Conservation (phyloP, 2,888 invertebrate genomes). For the Cremastinae sp. region DNA sequence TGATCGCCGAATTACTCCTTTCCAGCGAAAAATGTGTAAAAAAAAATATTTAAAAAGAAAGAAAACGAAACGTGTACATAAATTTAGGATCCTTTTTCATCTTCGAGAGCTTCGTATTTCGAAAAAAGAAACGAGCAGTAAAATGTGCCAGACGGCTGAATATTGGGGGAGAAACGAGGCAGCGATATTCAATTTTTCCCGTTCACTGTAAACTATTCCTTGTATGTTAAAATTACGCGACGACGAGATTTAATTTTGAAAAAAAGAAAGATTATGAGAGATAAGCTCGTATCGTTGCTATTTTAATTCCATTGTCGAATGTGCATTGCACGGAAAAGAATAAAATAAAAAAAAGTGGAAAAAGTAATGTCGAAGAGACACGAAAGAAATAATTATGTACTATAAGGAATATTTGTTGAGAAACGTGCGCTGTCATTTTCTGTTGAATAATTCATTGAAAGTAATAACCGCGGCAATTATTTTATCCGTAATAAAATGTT, state of each 20-base stretch:
- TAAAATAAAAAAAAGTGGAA: not conserved
- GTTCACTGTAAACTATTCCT: conserved; percentile 66
- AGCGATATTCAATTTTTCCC: conserved; percentile 49
- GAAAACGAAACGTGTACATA: not conserved
- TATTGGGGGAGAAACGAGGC: conserved; percentile 56
- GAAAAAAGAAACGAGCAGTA: not conserved
- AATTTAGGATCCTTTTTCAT: too few relatives aligned
- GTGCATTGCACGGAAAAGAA: conserved; percentile 42
- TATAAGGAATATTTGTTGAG: conserved; percentile 52
- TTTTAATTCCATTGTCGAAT: conserved; percentile 28
- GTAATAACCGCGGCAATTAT: conserved; percentile 30
- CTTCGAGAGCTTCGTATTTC: not conserved
- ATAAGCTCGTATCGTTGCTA: conserved; percentile 6
- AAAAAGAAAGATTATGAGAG: conserved; percentile 32
- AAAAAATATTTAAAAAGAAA: conserved; percentile 3
- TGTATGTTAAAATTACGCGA: conserved; percentile 57
- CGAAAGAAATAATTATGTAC: conserved; percentile 27
- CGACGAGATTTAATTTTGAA: conserved; percentile 32
- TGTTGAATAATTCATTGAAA: conserved; percentile 56
- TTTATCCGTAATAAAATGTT: conserved; percentile 1
- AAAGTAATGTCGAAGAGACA: not conserved
- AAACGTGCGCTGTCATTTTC: conserved; percentile 57
- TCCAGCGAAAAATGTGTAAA: too few relatives aligned
- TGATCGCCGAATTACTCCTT: too few relatives aligned
- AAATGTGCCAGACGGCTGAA: conserved; percentile 56